Base-by-base conservation (phyloP, 1,140 invertebrate genomes). In the Megalopta genalis region DNA sequence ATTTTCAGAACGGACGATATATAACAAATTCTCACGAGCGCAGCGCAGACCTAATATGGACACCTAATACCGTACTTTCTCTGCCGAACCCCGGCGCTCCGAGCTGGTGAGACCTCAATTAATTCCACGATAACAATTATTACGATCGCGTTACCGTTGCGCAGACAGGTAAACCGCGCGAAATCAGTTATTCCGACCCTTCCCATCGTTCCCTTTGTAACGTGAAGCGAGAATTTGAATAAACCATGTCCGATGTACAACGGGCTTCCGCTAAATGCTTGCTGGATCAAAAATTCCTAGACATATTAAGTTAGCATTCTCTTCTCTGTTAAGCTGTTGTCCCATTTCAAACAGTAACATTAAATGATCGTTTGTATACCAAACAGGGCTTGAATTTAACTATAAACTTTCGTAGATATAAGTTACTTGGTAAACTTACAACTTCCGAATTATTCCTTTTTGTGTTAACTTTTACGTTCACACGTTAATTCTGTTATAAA, bases 21-120 rank as follows among this genome's bases (percentile, higher is more conserved):
- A 25, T 52, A 79, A 73, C 63, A 74, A 67, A 66, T 79, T 79
- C 71, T 79, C 70, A 79, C 63, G 63, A 62, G 18, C n/a, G 39
- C 16, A 16, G 25, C n/a, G 0, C 16, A n/a, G 46, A 18, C 27
- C 74, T 42, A 63, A 80, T 80, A 67, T 16, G 72, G 72, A 25
- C 54, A 37, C 16, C 63, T 71, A 71, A 67, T 39, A 27, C 46
- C 16, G 3, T 32, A 62, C 65, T 80, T 80, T 80, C 78, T 76
- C 72, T 21, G 18, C 67, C 32, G 46, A 68, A 64, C 32, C 18
- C 32, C 54, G 9, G 7, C 42, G 18, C 72, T 14, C 18, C 7
- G 0, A 7, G 46, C 7, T 21, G n/a, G 49, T 25, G n/a, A 67
- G 39, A 23, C 76, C 10, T 57, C 68, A 32, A 72, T 57, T 72